Base-by-base conservation (phyloP, 1,140 invertebrate genomes). In the Caenorhabditis tropicalis region DNA sequence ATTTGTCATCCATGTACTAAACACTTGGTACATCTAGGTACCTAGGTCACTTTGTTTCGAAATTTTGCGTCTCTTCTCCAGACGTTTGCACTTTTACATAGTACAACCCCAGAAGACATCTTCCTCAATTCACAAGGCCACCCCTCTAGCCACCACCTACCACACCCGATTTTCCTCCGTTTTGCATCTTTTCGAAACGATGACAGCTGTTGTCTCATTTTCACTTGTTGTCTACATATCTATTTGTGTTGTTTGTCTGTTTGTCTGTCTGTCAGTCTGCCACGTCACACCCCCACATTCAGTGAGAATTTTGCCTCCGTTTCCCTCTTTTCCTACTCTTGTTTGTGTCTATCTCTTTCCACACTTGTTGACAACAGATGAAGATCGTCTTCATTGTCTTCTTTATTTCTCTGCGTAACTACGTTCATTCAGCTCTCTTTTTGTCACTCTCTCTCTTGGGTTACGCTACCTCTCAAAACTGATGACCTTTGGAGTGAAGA, bases 181-280 rank as follows among this genome's bases (percentile, higher is more conserved):
- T 51, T 56, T n/a, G 7, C 24, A 27, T 21, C 21, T 21, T 27
- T n/a, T 56, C 53, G 9, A 56, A 43, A 43, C 39, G 53, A 56
- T 56, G 36, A 74, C 65, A 74, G 65, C 65, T 74, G 36, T 74
- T 74, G 65, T 74, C 58, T 74, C 53, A 4, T 27, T 58, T 58
- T n/a, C 5, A 3, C n/a, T 58, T 27, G 6, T 9, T 10, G 7
- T n/a, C n/a, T 58, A 5, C 27, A 6, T 58, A 24, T 58, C 53
- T 7, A 24, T 58, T 5, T 58, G 53, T 43, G 33, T 43, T 12
- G 31, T 65, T 6, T 65, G 9, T 36, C 12, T 21, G 16, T 36
- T n/a, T n/a, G 58, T 60, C 56, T 60, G 56, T 60, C 24, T 60
- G 56, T 27, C 56, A 31, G 24, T 60, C 21, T 12, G 31, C 29